phyloP scores from a whole-genome alignment of 2,888 invertebrate genomes.

The Drosophila putrida region DNA sequence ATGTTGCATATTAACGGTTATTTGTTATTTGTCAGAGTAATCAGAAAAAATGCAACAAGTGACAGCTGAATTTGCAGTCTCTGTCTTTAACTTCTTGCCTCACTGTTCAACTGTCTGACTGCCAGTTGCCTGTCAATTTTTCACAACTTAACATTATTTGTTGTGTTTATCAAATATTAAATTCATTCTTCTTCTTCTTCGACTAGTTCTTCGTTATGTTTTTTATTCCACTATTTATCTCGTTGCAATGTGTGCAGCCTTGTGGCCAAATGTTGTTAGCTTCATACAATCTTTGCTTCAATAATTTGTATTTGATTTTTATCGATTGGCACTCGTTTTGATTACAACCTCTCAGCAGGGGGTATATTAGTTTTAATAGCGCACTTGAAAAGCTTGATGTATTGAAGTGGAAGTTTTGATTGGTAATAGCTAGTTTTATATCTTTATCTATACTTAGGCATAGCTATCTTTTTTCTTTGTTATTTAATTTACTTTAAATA shows the following conservation, averaged over 20 bases:
- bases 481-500: background rate
- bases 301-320: slow-evolving; percentile 50
- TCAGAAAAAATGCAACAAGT: slow-evolving; percentile 59
- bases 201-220: background rate
- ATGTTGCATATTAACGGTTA: slow-evolving; percentile 69
- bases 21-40: slow-evolving; percentile 72
- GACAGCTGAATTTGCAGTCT: slow-evolving; percentile 52
- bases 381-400: background rate
- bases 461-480: background rate
- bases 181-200: slow-evolving; percentile 7
- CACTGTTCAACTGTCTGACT: slow-evolving; percentile 20
- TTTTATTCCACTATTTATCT: slow-evolving; percentile 11
- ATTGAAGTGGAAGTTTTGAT: background rate
- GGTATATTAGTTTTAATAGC: slow-evolving; percentile 3
- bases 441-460: background rate
- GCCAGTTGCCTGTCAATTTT: slow-evolving; percentile 61
- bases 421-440: background rate
- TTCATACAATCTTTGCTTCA: slow-evolving; percentile 48
- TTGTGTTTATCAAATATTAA: slow-evolving; percentile 60
- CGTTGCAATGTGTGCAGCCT: slow-evolving; percentile 43
- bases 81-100: background rate
- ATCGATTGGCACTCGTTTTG: slow-evolving; percentile 42
- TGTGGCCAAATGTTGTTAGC: slow-evolving; percentile 52
- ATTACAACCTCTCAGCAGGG: slow-evolving; percentile 7
- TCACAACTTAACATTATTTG: slow-evolving; percentile 62